Percentiles rank a stretch among this genome's conserved stretches.
Conservation (phyloP, 2,888 invertebrate species). For the Lordiphosa andalusiaca region DNA sequence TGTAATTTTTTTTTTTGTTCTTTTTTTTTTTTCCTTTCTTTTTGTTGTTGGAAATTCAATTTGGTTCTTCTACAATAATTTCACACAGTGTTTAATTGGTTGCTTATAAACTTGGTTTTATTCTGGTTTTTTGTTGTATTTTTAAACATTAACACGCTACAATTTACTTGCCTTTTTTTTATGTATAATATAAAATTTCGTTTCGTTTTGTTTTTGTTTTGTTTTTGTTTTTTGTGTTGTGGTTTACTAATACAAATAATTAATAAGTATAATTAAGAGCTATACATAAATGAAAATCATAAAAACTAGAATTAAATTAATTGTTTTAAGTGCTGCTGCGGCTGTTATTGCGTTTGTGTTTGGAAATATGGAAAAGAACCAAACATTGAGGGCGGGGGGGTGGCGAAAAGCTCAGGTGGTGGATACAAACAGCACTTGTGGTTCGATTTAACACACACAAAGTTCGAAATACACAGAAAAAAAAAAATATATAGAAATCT, state of each 20-base stretch:
- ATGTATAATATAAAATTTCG: slow-evolving; percentile 56
- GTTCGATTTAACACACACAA: no score
- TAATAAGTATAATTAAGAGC: slow-evolving; percentile 32
- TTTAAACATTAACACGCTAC: slow-evolving; percentile 51
- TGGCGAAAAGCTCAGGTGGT: no score
- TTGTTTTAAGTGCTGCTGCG: slow-evolving; percentile 29
- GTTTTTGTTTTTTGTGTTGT: slow-evolving; percentile 19
- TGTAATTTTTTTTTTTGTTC: slow-evolving; percentile 3
- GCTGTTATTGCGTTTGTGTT: slow-evolving; percentile 21
- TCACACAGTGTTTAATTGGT: slow-evolving; percentile 37
- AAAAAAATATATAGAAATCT: not conserved
- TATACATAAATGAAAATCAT: slow-evolving; percentile 23
- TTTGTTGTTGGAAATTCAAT: slow-evolving; percentile 8
- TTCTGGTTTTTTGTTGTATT: slow-evolving; percentile 27
- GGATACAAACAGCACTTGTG: no score
- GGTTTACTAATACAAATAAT: slow-evolving; percentile 37
- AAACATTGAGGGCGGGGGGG: no score
- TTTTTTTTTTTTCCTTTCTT: not conserved
- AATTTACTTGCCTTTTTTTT: slow-evolving; percentile 39
- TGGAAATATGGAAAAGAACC: not conserved
- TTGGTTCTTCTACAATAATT: slow-evolving; percentile 46
- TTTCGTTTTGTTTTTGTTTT: slow-evolving; percentile 18
- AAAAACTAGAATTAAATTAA: slow-evolving; percentile 33
- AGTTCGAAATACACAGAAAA: slow-evolving; percentile 1
- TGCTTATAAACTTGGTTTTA: slow-evolving; percentile 68